phyloP scores from a whole-genome alignment of 2,113 vertebrate species.

The Candoia aspera region DNA sequence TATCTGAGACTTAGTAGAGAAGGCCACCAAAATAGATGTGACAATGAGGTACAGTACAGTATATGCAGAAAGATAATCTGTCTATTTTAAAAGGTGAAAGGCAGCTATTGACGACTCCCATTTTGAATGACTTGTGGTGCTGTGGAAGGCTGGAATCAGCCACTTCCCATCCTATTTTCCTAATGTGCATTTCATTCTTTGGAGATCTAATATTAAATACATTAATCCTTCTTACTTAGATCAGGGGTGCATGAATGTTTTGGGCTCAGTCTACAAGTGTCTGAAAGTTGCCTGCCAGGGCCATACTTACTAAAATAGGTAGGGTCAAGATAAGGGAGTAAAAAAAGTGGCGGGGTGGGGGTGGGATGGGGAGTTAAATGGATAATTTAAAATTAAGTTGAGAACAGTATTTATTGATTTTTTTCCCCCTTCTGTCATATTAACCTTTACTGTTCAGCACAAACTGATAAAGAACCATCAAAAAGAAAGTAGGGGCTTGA shows the following conservation, averaged over 20 bases:
- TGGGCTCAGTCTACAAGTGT: background rate
- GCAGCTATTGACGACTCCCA: background rate
- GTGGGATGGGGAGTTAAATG: background rate
- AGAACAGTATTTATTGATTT: background rate
- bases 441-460: background rate
- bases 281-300: background rate
- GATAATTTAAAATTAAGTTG: background rate
- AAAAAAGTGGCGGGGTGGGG: background rate
- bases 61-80: background rate
- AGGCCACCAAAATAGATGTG: background rate
- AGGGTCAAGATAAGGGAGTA: background rate
- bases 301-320: background rate
- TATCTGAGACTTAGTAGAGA: background rate
- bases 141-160: background rate
- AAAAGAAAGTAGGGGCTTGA: background rate
- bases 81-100: background rate
- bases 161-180: background rate
- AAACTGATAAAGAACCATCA: background rate
- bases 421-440: background rate
- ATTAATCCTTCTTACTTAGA: background rate
- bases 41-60: background rate
- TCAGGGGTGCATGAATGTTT: background rate
- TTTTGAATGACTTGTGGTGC: background rate
- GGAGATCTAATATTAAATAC: background rate
- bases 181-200: background rate